These are phyloP conservation scores for Hypsopygia costalis DNA, from an alignment of 2,888 invertebrate species.

Conservation along the genomic window DNA sequence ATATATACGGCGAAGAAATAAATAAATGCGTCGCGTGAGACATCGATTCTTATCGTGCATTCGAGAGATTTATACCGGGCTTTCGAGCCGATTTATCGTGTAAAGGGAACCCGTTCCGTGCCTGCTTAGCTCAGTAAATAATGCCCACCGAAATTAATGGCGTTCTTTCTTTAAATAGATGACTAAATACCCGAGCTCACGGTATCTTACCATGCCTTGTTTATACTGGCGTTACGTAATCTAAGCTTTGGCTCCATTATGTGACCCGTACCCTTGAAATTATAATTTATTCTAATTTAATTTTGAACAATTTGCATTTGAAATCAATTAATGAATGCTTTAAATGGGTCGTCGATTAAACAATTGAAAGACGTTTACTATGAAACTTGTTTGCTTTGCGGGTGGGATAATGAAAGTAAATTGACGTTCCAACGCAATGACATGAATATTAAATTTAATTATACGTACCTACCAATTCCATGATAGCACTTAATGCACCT, in stretches of 20 bases:
- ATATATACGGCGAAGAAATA: constrained; percentile 51
- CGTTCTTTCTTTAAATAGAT: constrained; percentile 76
- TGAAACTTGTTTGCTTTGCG: not conserved
- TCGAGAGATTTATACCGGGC: constrained; percentile 71
- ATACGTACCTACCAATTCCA: too few relatives aligned
- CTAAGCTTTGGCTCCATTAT: constrained; percentile 60
- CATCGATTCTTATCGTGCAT: constrained; percentile 77
- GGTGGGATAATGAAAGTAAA: not conserved
- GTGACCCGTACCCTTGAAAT: constrained; percentile 34
- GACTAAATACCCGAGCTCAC: constrained; percentile 72
- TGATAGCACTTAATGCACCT: too few relatives aligned
- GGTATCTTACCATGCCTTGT: constrained; percentile 63
- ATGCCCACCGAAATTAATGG: constrained; percentile 72
- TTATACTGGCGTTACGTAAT: constrained; percentile 67
- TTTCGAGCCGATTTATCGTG: constrained; percentile 71
- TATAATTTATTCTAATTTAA: constrained; percentile 4
- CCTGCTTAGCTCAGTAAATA: constrained; percentile 76
- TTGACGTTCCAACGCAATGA: too few relatives aligned
- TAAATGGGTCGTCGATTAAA: not conserved
- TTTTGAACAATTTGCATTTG: too few relatives aligned
- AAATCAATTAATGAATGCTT: too few relatives aligned
- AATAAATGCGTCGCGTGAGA: constrained; percentile 74
- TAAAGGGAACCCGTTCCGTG: constrained; percentile 74
- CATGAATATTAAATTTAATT: too few relatives aligned
- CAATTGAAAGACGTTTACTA: not conserved